Base-by-base conservation (phyloP, 2,888 invertebrate species). In the Ptilodon capucinus region DNA sequence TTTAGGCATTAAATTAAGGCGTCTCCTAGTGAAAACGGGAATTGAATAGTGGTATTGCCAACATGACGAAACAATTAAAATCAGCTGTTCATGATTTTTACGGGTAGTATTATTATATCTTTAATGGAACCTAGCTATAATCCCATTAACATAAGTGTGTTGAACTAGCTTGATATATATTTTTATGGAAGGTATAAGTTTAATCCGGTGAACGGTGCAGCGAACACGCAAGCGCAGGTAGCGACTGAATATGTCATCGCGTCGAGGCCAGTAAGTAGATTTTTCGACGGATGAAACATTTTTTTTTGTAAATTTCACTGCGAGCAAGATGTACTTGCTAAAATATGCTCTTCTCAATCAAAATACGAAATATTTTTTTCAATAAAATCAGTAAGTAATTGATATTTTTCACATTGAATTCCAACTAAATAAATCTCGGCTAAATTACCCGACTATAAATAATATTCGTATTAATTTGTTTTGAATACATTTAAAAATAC, bases 131-230 rank as follows among this genome's bases (percentile, higher is more conserved):
- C 64, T 67, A 69, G 68, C 76, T 71, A 68, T 83, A 81, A 82
- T 82, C 72, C 79, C 77, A 81, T 84, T 81, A 80, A 78, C 76
- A 78, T 80, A 74, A 73, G 73, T 72, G 74, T 79, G 74, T 76
- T 74, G 68, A 68, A 74, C 68, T 74, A 74, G 60, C 58, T 76
- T 69, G 65, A 54, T 66, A 64, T 60, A 74, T 79, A 76, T 78
- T 79, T 85, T 86, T 84, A 81, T 83, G 70, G 71, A 73, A 75
- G 70, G 71, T 76, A 79, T 78, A 74, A 68, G 68, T 79, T 74
- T 87, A 86, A 88, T 86, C 87, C 84, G 69, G 56, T 62, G 74
- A 79, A 69, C 74, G 74, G 75, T 74, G 71, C 64, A 58, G 67
- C 63, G 66, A 74, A 78, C 87, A 86, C 84, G 86, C 76, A 78